Conservation (phyloP, 1,140 invertebrate genomes). For the Hirudo medicinalis region DNA sequence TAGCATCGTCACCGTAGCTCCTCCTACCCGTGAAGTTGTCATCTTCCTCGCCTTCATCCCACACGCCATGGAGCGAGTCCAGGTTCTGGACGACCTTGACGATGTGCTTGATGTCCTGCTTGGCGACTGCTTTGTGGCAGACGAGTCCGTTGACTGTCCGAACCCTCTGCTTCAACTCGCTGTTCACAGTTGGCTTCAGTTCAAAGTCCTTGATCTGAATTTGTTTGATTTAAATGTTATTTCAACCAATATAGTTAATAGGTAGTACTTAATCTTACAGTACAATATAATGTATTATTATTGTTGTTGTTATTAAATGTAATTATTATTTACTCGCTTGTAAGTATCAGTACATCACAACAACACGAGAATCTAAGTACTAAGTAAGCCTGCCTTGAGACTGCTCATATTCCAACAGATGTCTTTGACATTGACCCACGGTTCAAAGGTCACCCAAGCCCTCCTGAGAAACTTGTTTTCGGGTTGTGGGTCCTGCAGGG, state of each 20-base stretch:
- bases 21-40: slow-evolving; percentile 6
- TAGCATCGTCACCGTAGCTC: too few relatives aligned
- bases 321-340: too few relatives aligned
- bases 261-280: too few relatives aligned
- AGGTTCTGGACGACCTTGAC: slow-evolving; percentile 86
- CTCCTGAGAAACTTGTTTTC: slow-evolving; percentile 86
- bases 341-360: too few relatives aligned
- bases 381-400: slow-evolving; percentile 55
- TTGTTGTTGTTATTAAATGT: too few relatives aligned
- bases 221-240: not conserved
- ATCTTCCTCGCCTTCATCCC: slow-evolving; percentile 47
- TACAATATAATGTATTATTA: too few relatives aligned
- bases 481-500: slow-evolving; percentile 87
- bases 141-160: slow-evolving; percentile 82
- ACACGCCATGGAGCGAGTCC: slow-evolving; percentile 68
- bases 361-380: too few relatives aligned
- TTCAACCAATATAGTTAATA: too few relatives aligned
- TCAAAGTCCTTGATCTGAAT: slow-evolving; percentile 72
- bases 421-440: slow-evolving; percentile 94
- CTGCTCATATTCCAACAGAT: slow-evolving; percentile 98
- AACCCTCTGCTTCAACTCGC: slow-evolving; percentile 79
- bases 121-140: slow-evolving; percentile 70
- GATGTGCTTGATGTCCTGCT: slow-evolving; percentile 79
- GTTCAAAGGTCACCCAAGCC: slow-evolving; percentile 94
- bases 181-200: slow-evolving; percentile 80